These are phyloP conservation scores for Steinernema hermaphroditum DNA, from an alignment of 2,888 invertebrate genomes.

Conservation along the genomic window DNA sequence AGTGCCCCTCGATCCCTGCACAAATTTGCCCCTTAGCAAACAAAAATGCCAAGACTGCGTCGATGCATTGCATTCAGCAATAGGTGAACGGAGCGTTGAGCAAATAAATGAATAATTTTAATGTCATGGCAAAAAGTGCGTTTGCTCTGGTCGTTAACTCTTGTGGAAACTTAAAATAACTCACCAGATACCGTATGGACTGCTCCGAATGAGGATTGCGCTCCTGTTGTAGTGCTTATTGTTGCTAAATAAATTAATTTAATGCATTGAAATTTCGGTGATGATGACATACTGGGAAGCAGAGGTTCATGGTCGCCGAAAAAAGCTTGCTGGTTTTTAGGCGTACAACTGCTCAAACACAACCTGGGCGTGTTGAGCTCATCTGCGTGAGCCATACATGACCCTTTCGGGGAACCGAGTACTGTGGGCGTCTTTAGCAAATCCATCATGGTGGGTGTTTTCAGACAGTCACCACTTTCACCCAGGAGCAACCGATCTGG, in stretches of 20 bases:
- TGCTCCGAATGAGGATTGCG: background rate
- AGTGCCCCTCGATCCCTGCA: background rate
- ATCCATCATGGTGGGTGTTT: conserved; percentile 48
- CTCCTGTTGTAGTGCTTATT: background rate
- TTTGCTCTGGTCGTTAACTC: background rate
- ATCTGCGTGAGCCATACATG: conserved; percentile 47
- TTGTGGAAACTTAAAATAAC: background rate
- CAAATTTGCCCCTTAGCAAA: conserved; percentile 9
- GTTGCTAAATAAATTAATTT: background rate
- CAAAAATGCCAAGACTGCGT: conserved; percentile 25
- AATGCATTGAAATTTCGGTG: background rate
- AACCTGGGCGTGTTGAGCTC: conserved; percentile 50
- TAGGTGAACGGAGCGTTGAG: background rate
- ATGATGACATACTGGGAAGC: conserved; percentile 44
- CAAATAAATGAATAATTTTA: conserved; percentile 31
- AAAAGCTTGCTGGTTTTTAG: conserved; percentile 47
- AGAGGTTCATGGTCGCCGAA: conserved; percentile 55
- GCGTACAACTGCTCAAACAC: conserved; percentile 48
- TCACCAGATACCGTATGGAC: background rate
- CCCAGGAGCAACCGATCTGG: conserved; percentile 4
- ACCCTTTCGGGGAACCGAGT: conserved; percentile 43
- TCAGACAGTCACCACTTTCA: conserved; percentile 38
- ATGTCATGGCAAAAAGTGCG: background rate
- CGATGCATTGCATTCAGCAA: background rate
- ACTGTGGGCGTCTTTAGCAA: conserved; percentile 48